These are phyloP conservation scores for Parnassius smintheus DNA, from an alignment of 2,888 invertebrate genomes.

Conservation along the genomic window DNA sequence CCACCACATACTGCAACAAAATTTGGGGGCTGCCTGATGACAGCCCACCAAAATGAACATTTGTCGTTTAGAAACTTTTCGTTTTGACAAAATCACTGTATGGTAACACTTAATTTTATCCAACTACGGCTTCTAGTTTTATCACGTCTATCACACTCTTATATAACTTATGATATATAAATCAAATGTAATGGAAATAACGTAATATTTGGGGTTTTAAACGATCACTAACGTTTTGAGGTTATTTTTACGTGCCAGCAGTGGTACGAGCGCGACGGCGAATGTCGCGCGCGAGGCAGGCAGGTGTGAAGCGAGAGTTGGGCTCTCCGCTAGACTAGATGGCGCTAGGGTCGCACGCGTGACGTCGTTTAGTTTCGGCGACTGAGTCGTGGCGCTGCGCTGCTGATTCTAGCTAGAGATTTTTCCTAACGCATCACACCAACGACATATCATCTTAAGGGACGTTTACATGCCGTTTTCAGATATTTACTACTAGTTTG, in stretches of 20 bases:
- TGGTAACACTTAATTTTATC: conserved; percentile 55
- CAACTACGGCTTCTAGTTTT: conserved; percentile 38
- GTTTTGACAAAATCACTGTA: conserved; percentile 64
- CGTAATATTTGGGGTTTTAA: too few relatives aligned
- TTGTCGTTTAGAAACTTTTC: conserved; percentile 71
- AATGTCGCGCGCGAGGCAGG: conserved; percentile 47
- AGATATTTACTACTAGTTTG: background rate
- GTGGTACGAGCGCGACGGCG: conserved; percentile 76
- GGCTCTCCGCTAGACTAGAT: conserved; percentile 67
- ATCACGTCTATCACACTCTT: conserved; percentile 54
- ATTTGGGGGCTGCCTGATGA: conserved; percentile 78
- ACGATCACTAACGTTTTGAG: conserved; percentile 68
- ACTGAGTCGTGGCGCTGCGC: conserved; percentile 74
- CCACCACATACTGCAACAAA: conserved; percentile 78
- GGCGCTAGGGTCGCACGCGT: conserved; percentile 58
- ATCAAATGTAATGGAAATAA: too few relatives aligned
- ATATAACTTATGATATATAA: conserved; percentile 32
- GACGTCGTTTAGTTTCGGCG: conserved; percentile 72
- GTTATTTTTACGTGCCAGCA: conserved; percentile 78
- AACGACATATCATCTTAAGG: conserved; percentile 60
- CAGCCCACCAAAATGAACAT: conserved; percentile 78
- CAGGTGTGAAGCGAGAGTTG: conserved; percentile 58
- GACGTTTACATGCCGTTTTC: conserved; percentile 47
- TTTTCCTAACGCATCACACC: conserved; percentile 75
- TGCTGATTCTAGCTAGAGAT: conserved; percentile 76